A percentile compares a stretch with the other conserved stretches of the same genome.
These are phyloP conservation scores for Halcyon badia DNA, from an alignment of 2,797 vertebrate genomes.

Conservation along the genomic window DNA sequence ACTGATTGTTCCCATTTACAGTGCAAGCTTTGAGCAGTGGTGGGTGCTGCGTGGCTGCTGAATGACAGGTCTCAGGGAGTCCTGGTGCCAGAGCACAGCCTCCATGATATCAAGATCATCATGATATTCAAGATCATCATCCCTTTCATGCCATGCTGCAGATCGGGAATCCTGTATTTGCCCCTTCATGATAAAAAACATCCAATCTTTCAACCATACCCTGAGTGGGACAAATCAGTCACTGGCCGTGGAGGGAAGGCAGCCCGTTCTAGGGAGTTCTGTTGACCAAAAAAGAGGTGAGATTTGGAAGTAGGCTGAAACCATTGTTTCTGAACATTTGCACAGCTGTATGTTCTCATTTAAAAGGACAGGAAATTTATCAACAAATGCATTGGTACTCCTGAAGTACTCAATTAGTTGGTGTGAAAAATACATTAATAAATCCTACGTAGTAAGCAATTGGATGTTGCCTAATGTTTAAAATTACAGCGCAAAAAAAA, in stretches of 20 bases:
- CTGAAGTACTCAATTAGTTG: neutral
- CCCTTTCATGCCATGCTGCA: neutral
- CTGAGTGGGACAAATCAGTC: neutral
- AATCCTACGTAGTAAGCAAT: neutral
- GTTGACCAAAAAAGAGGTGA: neutral
- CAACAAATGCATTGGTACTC: neutral
- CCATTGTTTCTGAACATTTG: neutral
- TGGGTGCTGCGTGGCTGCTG: neutral
- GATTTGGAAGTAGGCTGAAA: neutral
- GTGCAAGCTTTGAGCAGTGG: neutral
- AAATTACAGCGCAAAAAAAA: neutral
- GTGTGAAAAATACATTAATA: neutral
- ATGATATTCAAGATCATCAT: no score
- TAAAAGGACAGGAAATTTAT: neutral
- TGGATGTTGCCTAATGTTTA: neutral
- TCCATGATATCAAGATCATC: fast-evolving
- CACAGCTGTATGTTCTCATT: neutral
- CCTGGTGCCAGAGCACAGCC: neutral
- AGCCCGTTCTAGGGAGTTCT: neutral
- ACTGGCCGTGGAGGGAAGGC: neutral
- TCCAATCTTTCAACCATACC: neutral
- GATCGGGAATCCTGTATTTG: neutral
- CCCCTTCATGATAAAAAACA: neutral
- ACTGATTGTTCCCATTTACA: neutral
- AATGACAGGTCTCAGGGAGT: neutral